Evolutionary conservation across 2,888 invertebrate genomes (phyloP).

Genomic region (Leucophora obtusa): DNA sequence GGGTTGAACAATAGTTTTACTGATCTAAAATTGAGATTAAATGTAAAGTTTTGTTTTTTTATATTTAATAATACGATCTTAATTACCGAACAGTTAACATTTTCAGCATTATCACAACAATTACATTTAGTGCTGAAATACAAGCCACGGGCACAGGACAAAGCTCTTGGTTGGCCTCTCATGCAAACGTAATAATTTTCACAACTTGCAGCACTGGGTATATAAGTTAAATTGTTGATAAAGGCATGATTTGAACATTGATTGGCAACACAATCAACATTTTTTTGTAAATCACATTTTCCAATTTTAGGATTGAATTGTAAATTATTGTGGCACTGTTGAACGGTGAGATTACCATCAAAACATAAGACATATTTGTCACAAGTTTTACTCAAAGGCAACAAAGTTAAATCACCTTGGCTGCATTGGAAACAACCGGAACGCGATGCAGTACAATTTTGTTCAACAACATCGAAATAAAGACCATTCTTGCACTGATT

Average conservation of each 20-base stretch:
- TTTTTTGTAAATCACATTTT: constrained; percentile 66
- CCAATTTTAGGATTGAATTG: constrained; percentile 65
- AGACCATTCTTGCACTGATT: constrained; percentile 56
- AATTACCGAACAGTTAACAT: constrained; percentile 63
- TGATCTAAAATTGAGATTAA: not conserved
- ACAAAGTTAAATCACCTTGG: not conserved
- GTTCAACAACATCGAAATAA: constrained; percentile 58
- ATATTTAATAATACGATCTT: not conserved
- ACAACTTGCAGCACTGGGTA: constrained; percentile 61
- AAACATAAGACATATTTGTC: constrained; percentile 67
- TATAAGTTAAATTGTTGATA: constrained; percentile 48
- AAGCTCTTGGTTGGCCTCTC: constrained; percentile 57
- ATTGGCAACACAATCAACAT: constrained; percentile 67
- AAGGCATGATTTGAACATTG: constrained; percentile 62
- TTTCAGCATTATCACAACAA: constrained; percentile 64
- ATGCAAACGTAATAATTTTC: constrained; percentile 67
- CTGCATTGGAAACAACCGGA: constrained; percentile 53
- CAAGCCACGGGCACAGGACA: constrained; percentile 62
- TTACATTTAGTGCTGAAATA: constrained; percentile 59
- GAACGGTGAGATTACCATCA: constrained; percentile 54
- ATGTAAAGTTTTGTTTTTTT: not conserved
- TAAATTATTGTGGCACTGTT: constrained; percentile 65
- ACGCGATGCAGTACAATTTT: constrained; percentile 51
- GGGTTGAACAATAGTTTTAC: not conserved
- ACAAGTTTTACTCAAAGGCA: constrained; percentile 65